These are phyloP conservation scores for Drosophila virilis DNA, from an alignment of 1,140 invertebrate species.

Conservation along the genomic window DNA sequence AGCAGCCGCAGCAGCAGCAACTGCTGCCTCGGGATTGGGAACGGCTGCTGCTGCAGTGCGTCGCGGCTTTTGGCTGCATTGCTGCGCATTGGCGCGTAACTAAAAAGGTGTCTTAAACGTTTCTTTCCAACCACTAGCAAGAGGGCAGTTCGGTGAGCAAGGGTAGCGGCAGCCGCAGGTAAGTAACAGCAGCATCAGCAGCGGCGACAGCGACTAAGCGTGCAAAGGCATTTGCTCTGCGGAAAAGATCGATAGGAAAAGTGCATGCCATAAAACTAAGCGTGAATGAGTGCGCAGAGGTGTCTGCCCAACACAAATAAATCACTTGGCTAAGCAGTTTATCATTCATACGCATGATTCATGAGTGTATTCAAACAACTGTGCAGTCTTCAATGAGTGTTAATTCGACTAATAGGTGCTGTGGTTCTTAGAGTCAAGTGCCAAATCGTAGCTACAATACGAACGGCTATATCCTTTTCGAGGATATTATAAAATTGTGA, in stretches of 20 bases:
- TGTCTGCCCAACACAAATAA: conserved; percentile 10
- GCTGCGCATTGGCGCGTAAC: conserved; percentile 63
- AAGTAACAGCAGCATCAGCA: conserved; percentile 4
- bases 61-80: conserved; percentile 37
- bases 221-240: conserved; percentile 12
- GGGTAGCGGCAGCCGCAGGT: conserved; percentile 7
- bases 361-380: neutral
- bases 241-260: conserved; percentile 44
- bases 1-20: conserved; percentile 9
- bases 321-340: conserved; percentile 27
- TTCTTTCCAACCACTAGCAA: conserved; percentile 37
- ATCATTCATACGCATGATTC: conserved; percentile 2
- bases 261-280: conserved; percentile 44
- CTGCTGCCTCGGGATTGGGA: conserved; percentile 1
- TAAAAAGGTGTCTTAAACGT: conserved; percentile 79
- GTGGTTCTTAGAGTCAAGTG: too few relatives aligned
- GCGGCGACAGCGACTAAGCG: too few relatives aligned
- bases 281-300: conserved; percentile 17
- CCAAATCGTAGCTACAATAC: too few relatives aligned
- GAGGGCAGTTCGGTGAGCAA: neutral
- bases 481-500: too few relatives aligned
- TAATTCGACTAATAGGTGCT: too few relatives aligned
- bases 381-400: neutral
- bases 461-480: too few relatives aligned
- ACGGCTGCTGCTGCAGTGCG: conserved; percentile 23